phyloP scores from a whole-genome alignment of 2,113 vertebrate genomes.

The Protobothrops mucrosquamatus region DNA sequence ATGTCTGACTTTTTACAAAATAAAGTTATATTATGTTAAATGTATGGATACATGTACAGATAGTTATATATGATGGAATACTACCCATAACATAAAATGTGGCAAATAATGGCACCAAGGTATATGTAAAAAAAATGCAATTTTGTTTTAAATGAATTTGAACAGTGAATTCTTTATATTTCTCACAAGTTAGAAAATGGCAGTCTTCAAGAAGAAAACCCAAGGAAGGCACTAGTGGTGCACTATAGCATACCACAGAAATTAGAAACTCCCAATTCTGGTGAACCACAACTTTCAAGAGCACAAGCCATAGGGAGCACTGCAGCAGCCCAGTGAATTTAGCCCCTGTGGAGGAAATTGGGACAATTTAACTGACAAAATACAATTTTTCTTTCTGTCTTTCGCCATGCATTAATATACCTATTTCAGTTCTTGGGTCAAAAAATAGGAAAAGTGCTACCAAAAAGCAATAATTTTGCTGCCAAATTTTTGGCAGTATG shows the following conservation, averaged over 20 bases:
- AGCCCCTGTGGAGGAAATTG: neutral
- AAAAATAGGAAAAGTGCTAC: neutral
- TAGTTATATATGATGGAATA: neutral
- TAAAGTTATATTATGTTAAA: neutral
- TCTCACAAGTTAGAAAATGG: neutral
- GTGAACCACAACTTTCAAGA: neutral
- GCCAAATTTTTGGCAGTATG: neutral
- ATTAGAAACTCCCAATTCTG: neutral
- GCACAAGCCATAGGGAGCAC: neutral
- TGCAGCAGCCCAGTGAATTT: neutral
- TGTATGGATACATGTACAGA: neutral
- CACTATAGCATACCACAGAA: neutral
- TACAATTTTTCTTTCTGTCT: neutral
- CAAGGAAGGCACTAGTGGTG: neutral
- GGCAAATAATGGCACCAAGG: neutral
- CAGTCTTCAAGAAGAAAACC: neutral
- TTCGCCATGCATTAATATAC: neutral
- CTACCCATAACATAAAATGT: neutral
- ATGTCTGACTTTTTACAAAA: neutral
- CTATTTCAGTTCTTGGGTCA: neutral
- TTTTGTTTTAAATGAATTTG: neutral
- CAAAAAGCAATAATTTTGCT: neutral
- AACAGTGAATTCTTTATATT: neutral
- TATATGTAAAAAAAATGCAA: neutral
- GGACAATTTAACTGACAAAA: neutral